These are phyloP conservation scores for Cheirogaleus major DNA, from an alignment of 2,797 vertebrate species.

Conservation along the genomic window DNA sequence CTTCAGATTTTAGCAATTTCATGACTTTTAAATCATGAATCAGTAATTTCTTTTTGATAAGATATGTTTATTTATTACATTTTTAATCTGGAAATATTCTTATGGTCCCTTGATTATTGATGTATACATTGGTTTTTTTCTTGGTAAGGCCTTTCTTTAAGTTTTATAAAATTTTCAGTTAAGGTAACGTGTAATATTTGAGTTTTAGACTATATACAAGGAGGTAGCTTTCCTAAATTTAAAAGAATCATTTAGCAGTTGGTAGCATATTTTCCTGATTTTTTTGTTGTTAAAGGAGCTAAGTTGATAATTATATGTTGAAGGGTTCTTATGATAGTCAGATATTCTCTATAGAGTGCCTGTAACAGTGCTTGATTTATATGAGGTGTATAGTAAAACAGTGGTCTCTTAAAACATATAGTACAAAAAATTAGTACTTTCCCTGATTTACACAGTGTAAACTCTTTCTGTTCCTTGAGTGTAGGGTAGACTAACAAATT, in stretches of 20 bases:
- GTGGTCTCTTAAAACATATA: constrained; percentile 42
- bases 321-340: constrained; percentile 25
- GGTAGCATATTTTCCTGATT: background rate
- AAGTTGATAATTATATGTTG: constrained; percentile 18
- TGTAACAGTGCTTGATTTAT: constrained; percentile 23
- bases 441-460: constrained; percentile 3
- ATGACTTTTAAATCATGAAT: constrained; percentile 25
- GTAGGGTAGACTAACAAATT: constrained; percentile 48
- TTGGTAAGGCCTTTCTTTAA: constrained; percentile 42
- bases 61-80: constrained; percentile 42
- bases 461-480: constrained; percentile 45
- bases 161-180: constrained; percentile 49
- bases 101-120: background rate
- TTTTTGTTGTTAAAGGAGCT: background rate
- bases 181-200: background rate
- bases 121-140: background rate
- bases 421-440: background rate
- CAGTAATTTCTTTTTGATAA: constrained; percentile 50
- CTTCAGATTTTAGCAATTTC: constrained; percentile 22
- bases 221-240: constrained; percentile 46
- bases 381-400: constrained; percentile 8
- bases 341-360: background rate
- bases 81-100: constrained; percentile 19
- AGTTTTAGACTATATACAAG: constrained; percentile 19
- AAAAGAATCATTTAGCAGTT: constrained; percentile 53